phyloP scores from a whole-genome alignment of 2,797 vertebrate species.

The Ispidina picta region DNA sequence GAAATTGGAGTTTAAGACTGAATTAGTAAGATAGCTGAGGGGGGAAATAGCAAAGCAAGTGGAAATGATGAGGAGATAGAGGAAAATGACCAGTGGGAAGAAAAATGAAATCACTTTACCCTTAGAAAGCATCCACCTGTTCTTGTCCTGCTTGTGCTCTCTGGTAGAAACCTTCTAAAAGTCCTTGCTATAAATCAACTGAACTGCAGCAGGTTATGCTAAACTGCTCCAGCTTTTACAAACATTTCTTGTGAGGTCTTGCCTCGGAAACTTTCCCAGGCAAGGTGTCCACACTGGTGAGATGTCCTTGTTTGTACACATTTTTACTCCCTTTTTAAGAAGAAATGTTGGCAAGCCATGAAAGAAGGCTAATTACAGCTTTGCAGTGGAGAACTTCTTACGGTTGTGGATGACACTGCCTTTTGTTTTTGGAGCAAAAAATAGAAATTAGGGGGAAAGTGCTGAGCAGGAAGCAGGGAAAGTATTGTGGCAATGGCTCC shows the following conservation, averaged over 20 bases:
- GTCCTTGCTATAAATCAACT: constrained; percentile 1
- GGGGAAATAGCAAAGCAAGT: constrained; percentile 6
- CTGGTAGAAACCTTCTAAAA: background rate
- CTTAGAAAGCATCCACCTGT: constrained; percentile 1
- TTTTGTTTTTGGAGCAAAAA: constrained; percentile 64
- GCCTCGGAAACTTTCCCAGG: background rate
- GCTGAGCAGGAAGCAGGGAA: constrained; percentile 26
- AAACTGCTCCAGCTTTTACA: background rate
- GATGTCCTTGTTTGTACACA: constrained; percentile 16
- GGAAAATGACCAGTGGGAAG: background rate
- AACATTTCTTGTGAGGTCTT: background rate
- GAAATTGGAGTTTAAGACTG: background rate
- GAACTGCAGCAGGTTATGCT: background rate
- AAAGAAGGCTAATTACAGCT: constrained; percentile 61
- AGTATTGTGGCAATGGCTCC: constrained; percentile 26
- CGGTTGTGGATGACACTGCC: constrained; percentile 40
- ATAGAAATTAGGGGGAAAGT: constrained; percentile 47
- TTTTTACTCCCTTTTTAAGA: constrained; percentile 31
- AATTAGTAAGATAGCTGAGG: background rate
- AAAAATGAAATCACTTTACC: constrained; percentile 38
- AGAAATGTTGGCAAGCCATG: constrained; percentile 34
- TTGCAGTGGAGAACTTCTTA: constrained; percentile 48
- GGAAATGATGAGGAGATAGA: background rate
- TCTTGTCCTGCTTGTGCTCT: background rate
- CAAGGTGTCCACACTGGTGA: background rate